phyloP scores from a whole-genome alignment of 2,888 invertebrate species.

The Allygus modestus region DNA sequence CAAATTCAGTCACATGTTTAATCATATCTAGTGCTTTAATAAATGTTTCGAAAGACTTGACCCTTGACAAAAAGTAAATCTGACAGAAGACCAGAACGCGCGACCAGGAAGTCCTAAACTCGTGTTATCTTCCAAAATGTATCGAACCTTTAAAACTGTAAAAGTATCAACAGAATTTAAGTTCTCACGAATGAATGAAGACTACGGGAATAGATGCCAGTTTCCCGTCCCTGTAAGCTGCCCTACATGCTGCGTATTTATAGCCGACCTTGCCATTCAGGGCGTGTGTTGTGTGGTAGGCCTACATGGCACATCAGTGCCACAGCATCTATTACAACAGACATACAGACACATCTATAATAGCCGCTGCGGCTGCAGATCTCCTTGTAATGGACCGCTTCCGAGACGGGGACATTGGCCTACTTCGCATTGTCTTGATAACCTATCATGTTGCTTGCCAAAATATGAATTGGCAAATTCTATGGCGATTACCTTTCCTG shows the following conservation, averaged over 20 bases:
- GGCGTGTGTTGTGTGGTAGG: constrained; percentile 16
- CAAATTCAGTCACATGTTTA: too few species aligned
- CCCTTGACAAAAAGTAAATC: too few species aligned
- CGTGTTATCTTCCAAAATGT: too few species aligned
- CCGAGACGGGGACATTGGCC: constrained; percentile 18
- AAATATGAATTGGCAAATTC: constrained; percentile 31
- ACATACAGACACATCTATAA: constrained; percentile 37
- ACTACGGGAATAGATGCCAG: constrained; percentile 7
- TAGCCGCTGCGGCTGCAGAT: background rate
- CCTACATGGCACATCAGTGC: constrained; percentile 16
- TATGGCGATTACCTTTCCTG: background rate
- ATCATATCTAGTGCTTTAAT: too few species aligned
- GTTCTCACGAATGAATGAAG: background rate
- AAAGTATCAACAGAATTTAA: background rate
- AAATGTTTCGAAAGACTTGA: too few species aligned
- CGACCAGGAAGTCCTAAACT: too few species aligned
- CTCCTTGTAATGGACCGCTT: constrained; percentile 2
- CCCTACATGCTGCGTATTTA: constrained; percentile 26
- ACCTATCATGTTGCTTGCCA: constrained; percentile 13
- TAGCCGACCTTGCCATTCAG: constrained; percentile 17
- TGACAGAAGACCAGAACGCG: too few species aligned
- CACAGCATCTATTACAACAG: constrained; percentile 11
- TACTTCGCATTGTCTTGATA: constrained; percentile 35
- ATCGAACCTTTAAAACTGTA: too few species aligned
- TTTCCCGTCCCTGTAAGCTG: background rate